Percentiles rank a stretch among this genome's conserved stretches.
These are phyloP conservation scores for Spongilla lacustris DNA, from an alignment of 37 sponge, comb jelly and placozoan species.

Conservation along the genomic window DNA sequence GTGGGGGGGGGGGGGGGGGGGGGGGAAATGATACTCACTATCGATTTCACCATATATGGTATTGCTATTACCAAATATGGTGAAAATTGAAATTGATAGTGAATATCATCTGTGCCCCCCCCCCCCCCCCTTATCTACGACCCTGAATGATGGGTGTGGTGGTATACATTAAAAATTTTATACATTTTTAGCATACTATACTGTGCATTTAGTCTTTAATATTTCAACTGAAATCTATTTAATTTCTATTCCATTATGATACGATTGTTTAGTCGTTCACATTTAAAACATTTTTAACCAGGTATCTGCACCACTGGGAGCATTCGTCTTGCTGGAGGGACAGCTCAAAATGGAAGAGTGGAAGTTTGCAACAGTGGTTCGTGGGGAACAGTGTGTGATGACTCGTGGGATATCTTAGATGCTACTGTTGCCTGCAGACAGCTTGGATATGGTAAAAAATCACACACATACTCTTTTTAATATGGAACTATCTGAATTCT, in stretches of 20 bases:
- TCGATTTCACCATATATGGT: no score
- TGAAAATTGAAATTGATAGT: no score
- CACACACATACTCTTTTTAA: neutral
- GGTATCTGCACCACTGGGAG: slow-evolving; percentile 14
- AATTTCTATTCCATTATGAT: neutral
- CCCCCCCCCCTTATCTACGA: no score
- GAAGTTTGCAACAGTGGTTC: slow-evolving; percentile 34
- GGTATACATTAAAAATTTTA: no score
- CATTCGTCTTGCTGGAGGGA: slow-evolving; percentile 34
- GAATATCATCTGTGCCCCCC: no score
- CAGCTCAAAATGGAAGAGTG: slow-evolving; percentile 27
- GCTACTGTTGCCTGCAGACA: slow-evolving; percentile 51
- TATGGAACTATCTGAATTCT: neutral
- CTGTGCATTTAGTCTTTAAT: no score
- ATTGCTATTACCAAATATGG: no score
- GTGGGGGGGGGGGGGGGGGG: no score
- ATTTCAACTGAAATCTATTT: neutral
- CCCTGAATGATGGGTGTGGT: no score
- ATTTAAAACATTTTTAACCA: neutral
- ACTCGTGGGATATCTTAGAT: slow-evolving; percentile 35
- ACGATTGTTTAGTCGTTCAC: neutral
- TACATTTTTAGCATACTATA: no score
- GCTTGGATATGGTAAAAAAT: slow-evolving; percentile 21
- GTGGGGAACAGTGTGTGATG: slow-evolving; percentile 63
- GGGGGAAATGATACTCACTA: no score